Evolutionary conservation across 2,888 invertebrate species (phyloP), one percentile per base, ranked within the genome.

Genomic region (Synanthedon formicaeformis): DNA sequence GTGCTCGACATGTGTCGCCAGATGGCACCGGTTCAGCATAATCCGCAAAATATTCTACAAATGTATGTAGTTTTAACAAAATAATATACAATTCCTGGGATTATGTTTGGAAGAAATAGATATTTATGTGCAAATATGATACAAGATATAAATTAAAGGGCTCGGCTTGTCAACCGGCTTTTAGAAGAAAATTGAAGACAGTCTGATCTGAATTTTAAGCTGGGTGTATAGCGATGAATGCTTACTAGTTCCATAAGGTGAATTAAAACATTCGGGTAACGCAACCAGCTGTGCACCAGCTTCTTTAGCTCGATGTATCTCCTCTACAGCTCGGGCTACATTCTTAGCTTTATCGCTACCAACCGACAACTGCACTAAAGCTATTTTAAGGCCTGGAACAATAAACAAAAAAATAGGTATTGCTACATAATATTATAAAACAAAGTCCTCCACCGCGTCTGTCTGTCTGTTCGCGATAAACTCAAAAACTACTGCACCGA

Each of bases 221-320:
- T 34, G 34, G 34, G 1, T 34, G 10, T 34, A 34, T 34, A 34
- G 10, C 2, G 6, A 10, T 34, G 34, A 34, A 23, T 52, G 60
- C 67, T 80, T 78, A 92, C 92, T 89, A 51, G 93, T 93, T 54
- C 97, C 98, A 78, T 98, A 98, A 0, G 98, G 98, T 13, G 95
- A 94, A 75, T 98, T 98, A 69, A 98, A 98, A 73, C 96, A 97
- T 81, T 98, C 98, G 0, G 92, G 93, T 40, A 93, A 69, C 1
- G 90, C 90, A 6, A 93, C 88, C 8, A 93, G 63, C 49, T 90
- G 85, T 0, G 92, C 92, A 0, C 92, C 92, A 14, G 73, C 71
- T 11, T 89, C 76, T 57, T 92, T 92, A 0, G 96, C 96, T 57
- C 90, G 87, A 55, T 90, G 86, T 54, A 98, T 93, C 59, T 93